phyloP scores from a whole-genome alignment of 2,888 invertebrate species.

The Rhorus exstirpatorius region DNA sequence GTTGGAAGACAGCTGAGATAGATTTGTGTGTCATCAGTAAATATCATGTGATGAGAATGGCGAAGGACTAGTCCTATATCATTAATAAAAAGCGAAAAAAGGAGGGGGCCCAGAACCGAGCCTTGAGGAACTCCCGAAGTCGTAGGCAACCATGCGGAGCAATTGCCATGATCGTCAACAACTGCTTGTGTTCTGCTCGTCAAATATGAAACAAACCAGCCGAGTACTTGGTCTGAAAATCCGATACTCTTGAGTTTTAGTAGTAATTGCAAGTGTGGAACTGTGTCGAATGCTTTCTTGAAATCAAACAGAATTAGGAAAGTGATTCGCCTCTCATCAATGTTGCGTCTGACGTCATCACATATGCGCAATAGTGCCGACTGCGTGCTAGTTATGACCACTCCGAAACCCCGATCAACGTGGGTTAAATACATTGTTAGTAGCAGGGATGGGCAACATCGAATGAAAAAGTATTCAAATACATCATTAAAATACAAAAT shows the following conservation, averaged over 20 bases:
- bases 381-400: background rate
- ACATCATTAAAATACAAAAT: no score
- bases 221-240: background rate
- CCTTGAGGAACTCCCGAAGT: background rate
- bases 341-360: background rate
- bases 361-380: constrained; percentile 9
- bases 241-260: background rate
- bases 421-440: background rate
- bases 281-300: background rate
- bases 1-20: background rate
- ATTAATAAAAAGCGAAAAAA: background rate
- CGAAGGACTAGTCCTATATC: background rate
- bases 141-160: background rate
- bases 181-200: background rate
- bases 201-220: background rate
- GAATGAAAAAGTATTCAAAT: no score
- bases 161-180: background rate
- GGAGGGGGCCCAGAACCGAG: background rate
- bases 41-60: background rate
- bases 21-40: background rate
- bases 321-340: constrained; percentile 29
- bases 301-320: background rate
- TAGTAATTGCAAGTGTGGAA: background rate
- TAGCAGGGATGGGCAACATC: no score
- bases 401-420: constrained; percentile 26